Base-by-base conservation (phyloP, 2,888 invertebrate species). In the Andrena fulva region DNA sequence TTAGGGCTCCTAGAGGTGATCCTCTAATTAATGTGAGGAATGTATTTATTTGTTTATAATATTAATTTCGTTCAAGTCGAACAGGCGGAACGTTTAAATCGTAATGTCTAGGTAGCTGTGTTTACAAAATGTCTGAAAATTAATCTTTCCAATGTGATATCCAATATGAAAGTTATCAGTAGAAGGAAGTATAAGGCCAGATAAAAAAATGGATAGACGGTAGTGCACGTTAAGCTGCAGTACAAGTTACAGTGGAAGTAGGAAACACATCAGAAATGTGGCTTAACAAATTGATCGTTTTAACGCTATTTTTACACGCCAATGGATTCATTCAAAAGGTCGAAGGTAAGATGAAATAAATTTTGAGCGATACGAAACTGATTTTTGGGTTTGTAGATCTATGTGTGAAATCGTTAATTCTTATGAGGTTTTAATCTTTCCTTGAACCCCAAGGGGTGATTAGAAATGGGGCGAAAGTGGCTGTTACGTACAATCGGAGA, bases 181-280 rank as follows among this genome's bases (percentile, higher is more conserved):
- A 31, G 16, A 10, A 7, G 2, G 7, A 29, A 20, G 7, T 24
- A 10, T 8, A 2, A 24, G 2, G 48, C 20, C 27, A 71, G 63
- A 74, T 74, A 74, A 64, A 8, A 8, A 16, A 27, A 66, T 12
- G 6, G 56, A 33, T 59, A 64, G 50, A 59, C 48, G 2, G 8
- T 33, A 64, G 1, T 56, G 16, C 10, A 4, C 16, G 20, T 56
- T n/a, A 4, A 20, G 31, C 6, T n/a, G 60, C 27, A 54, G 52
- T 71, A 5, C 63, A 12, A 8, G 31, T 10, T 8, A 4, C 20
- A 48, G 8, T 16, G 4, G 16, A 16, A 29, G 3, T 10, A 6
- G 1, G 24, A n/a, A 64, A 42, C 16, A 2, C 10, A 64, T 10
- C 56, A 12, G n/a, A 33, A 48, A 77, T 77, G 77, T 64, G 76